phyloP scores from a whole-genome alignment of 1,140 invertebrate genomes.

The Aphaenogaster ashmeadi region DNA sequence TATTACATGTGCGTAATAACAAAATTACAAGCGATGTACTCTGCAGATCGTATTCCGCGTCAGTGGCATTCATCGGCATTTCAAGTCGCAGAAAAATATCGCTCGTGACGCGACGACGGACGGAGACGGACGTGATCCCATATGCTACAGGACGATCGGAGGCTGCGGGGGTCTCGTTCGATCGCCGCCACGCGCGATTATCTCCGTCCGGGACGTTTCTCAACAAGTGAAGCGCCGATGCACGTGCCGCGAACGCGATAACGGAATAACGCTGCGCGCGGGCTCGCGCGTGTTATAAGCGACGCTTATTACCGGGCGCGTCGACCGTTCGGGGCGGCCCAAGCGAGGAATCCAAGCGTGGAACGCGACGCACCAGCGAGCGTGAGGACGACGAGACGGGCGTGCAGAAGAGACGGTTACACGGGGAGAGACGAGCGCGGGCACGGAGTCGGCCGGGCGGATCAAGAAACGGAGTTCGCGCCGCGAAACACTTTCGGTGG shows the following conservation, averaged over 20 bases:
- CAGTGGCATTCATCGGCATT: constrained; percentile 7
- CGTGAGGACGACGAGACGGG: neutral
- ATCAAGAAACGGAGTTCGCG: neutral
- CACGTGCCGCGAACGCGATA: neutral
- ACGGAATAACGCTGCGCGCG: neutral
- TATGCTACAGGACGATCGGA: neutral
- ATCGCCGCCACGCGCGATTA: neutral
- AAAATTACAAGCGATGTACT: constrained; percentile 1
- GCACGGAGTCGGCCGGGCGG: neutral
- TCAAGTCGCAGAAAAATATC: neutral
- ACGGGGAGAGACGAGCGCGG: neutral
- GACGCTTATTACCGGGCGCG: constrained; percentile 9
- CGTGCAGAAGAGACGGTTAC: neutral
- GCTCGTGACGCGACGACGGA: neutral
- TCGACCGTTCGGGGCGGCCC: neutral
- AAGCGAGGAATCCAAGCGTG: neutral
- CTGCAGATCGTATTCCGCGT: neutral
- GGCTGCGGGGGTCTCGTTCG: neutral
- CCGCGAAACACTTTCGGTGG: constrained; percentile 19
- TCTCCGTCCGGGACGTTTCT: neutral
- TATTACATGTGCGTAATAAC: neutral
- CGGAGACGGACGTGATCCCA: neutral
- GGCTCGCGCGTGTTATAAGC: neutral
- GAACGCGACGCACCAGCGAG: neutral
- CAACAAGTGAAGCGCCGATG: neutral